Evolutionary conservation across 2,888 invertebrate species (phyloP).

Genomic region (Drosophila kanekoi): DNA sequence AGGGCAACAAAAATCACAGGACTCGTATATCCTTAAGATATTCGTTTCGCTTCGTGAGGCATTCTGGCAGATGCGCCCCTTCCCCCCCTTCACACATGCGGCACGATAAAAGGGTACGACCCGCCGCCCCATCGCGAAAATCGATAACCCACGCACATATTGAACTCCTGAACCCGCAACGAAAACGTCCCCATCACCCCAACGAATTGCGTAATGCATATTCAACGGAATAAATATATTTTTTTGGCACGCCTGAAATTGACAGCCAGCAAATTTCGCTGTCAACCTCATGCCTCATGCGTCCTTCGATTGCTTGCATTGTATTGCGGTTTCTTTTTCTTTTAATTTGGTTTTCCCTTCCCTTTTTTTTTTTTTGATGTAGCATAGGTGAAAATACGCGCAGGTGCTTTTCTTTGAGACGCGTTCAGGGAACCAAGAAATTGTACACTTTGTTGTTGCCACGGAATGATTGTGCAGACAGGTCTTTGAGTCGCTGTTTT

Average conservation of each 20-base stretch:
- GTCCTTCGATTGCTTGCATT: conserved; percentile 62
- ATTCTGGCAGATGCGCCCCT: conserved; percentile 5
- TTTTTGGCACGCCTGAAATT: conserved; percentile 58
- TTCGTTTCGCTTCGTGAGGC: conserved; percentile 12
- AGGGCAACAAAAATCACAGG: conserved; percentile 43
- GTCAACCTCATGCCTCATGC: conserved; percentile 59
- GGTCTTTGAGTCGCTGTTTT: conserved; percentile 14
- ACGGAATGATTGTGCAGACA: conserved; percentile 29
- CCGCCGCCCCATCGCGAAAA: conserved; percentile 39
- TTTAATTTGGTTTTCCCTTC: background rate
- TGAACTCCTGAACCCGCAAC: conserved; percentile 28
- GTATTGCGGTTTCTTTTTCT: conserved; percentile 30
- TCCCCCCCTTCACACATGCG: conserved; percentile 1
- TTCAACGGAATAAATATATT: conserved; percentile 56
- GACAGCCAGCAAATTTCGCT: conserved; percentile 75
- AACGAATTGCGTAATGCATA: conserved; percentile 62
- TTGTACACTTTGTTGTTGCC: conserved; percentile 31
- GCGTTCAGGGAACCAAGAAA: conserved; percentile 14
- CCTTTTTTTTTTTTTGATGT: conserved; percentile 19
- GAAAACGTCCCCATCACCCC: background rate
- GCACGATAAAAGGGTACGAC: conserved; percentile 33
- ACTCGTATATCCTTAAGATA: conserved; percentile 35
- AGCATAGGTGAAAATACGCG: conserved; percentile 48
- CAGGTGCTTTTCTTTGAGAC: conserved; percentile 22
- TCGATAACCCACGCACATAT: conserved; percentile 50